Conservation (phyloP, 30 jellyfish, hydroid and myxozoan genomes). For the Sanderia malayensis region DNA sequence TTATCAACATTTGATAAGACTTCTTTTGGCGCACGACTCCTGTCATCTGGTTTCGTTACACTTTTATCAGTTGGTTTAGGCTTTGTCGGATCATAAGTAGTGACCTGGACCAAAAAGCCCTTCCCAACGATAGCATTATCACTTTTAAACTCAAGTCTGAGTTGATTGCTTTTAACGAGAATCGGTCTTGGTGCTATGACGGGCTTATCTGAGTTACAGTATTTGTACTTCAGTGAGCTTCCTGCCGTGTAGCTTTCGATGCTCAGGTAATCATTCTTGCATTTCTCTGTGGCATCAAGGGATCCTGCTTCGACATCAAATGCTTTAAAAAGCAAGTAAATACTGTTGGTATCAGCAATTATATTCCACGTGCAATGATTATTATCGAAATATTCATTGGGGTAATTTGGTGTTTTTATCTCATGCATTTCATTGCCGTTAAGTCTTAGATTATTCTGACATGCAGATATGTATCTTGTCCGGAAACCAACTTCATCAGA, state of each 20-base stretch:
- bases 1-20: background rate
- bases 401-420: constrained; percentile 54
- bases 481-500: constrained; percentile 67
- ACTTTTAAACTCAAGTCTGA: constrained; percentile 35
- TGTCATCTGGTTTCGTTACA: background rate
- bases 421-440: background rate
- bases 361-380: constrained; percentile 61
- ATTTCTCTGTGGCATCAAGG: background rate
- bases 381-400: constrained; percentile 53
- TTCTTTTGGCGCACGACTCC: background rate
- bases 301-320: constrained; percentile 62
- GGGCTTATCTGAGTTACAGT: constrained; percentile 56
- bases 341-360: background rate
- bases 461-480: constrained; percentile 47
- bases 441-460: constrained; percentile 13
- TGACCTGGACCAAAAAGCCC: constrained; percentile 42
- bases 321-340: constrained; percentile 15
- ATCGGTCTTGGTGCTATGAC: constrained; percentile 5
- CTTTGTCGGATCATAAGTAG: constrained; percentile 34
- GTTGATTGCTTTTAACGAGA: background rate
- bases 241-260: constrained; percentile 7
- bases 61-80: constrained; percentile 27
- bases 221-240: background rate
- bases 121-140: constrained; percentile 59
- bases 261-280: constrained; percentile 30